Evolutionary conservation across 2,888 invertebrate genomes (phyloP).

Genomic region (Sialis fuliginosa): DNA sequence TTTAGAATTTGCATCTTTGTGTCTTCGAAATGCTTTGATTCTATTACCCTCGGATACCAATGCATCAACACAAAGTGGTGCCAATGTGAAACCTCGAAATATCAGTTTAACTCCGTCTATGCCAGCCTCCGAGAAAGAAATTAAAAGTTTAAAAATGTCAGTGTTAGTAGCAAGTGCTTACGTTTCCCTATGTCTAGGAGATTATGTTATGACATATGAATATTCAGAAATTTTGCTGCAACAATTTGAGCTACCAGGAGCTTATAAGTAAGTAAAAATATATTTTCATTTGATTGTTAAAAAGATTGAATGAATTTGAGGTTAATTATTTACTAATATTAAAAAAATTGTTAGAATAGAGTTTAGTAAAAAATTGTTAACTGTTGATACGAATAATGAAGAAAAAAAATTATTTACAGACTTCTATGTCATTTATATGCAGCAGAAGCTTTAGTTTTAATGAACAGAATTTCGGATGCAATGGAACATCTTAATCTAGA

Average conservation of each 20-base stretch:
- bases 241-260: constrained; percentile 52
- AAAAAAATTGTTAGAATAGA: not conserved
- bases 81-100: constrained; percentile 20
- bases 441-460: constrained; percentile 68
- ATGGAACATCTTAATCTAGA: constrained; percentile 67
- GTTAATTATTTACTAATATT: not conserved
- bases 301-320: too few relatives aligned
- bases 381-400: constrained; percentile 1
- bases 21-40: constrained; percentile 67
- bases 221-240: constrained; percentile 57
- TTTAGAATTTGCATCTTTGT: constrained; percentile 76
- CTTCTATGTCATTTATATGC: constrained; percentile 77
- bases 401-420: constrained; percentile 24
- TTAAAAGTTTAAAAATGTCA: constrained; percentile 40
- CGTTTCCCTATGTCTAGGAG: constrained; percentile 67
- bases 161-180: constrained; percentile 70
- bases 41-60: constrained; percentile 38
- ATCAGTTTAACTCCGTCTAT: constrained; percentile 38
- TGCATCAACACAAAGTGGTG: constrained; percentile 17
- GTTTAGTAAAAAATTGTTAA: not conserved
- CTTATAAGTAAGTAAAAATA: constrained; percentile 37
- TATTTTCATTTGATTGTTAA: too few relatives aligned
- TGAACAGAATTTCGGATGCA: constrained; percentile 71
- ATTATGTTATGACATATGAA: constrained; percentile 61
- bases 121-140: constrained; percentile 39